Percentiles rank a stretch among this genome's conserved stretches.
phyloP scores from a whole-genome alignment of 2,797 vertebrate genomes.

The Pteropus rufus region DNA sequence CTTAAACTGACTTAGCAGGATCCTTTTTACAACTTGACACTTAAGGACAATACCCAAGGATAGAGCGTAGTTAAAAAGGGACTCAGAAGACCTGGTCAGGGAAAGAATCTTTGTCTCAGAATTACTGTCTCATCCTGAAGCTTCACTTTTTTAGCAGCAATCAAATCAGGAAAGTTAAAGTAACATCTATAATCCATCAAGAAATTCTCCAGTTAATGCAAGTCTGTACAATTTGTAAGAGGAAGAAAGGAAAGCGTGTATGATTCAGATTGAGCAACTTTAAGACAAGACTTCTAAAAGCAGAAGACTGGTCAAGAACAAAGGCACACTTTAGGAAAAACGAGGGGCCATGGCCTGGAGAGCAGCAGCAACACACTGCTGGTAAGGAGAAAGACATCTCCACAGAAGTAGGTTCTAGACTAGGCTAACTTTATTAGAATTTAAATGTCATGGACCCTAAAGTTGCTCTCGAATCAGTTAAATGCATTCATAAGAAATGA shows the following conservation, averaged over 20 bases:
- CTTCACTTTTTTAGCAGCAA: background rate
- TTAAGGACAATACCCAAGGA: background rate
- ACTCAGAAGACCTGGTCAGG: background rate
- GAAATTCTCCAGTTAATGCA: background rate
- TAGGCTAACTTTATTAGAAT: constrained; percentile 57
- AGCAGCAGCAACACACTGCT: background rate
- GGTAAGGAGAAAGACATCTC: background rate
- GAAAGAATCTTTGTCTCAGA: background rate
- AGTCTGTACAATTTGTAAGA: background rate
- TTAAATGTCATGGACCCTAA: constrained; percentile 69
- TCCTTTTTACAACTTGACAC: background rate
- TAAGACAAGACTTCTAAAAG: background rate
- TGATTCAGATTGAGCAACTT: background rate
- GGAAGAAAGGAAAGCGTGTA: background rate
- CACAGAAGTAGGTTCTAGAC: constrained; percentile 15
- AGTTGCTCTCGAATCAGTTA: constrained; percentile 74
- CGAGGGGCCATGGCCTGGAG: background rate
- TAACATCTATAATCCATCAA: background rate
- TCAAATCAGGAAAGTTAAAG: background rate
- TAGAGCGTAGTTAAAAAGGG: background rate
- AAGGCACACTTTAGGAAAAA: background rate
- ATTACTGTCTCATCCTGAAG: background rate
- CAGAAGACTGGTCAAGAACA: background rate
- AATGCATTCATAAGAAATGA: constrained; percentile 73
- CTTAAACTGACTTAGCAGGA: background rate